Conservation (phyloP, 2,113 vertebrate genomes). For the Nothocercus julius region DNA sequence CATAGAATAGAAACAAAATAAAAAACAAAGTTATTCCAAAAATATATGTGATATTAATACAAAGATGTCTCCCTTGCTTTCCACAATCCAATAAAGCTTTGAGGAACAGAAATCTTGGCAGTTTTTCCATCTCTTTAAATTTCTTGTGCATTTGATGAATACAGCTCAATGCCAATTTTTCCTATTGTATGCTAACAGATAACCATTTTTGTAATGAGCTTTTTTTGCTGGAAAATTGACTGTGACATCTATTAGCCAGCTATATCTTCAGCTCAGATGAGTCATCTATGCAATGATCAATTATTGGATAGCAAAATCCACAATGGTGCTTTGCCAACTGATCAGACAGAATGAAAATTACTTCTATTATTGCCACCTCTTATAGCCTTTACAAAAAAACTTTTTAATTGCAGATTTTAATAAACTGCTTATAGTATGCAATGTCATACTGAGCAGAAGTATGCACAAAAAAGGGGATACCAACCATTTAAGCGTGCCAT, state of each 20-base stretch:
- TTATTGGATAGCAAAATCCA: neutral
- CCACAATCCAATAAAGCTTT: neutral
- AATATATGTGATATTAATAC: neutral
- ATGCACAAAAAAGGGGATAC: neutral
- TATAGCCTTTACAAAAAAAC: neutral
- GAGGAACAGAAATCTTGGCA: neutral
- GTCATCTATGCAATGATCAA: neutral
- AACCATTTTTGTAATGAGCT: neutral
- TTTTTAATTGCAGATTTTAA: neutral
- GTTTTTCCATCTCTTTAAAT: neutral
- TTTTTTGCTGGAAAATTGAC: neutral
- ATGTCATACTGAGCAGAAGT: neutral
- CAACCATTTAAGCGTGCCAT: fast-evolving
- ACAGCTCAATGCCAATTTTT: neutral
- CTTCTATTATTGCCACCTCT: neutral
- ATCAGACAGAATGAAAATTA: slow-evolving; percentile 13
- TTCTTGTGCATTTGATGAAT: neutral
- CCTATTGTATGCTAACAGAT: neutral
- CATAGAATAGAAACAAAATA: too few species aligned
- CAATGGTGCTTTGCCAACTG: neutral
- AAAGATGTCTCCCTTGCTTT: neutral
- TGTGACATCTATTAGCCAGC: neutral
- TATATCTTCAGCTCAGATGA: neutral
- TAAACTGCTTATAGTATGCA: neutral
- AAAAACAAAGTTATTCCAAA: neutral